Evolutionary conservation across 2,797 vertebrate species (phyloP).

Genomic region (Poeciliopsis paucimaculata): DNA sequence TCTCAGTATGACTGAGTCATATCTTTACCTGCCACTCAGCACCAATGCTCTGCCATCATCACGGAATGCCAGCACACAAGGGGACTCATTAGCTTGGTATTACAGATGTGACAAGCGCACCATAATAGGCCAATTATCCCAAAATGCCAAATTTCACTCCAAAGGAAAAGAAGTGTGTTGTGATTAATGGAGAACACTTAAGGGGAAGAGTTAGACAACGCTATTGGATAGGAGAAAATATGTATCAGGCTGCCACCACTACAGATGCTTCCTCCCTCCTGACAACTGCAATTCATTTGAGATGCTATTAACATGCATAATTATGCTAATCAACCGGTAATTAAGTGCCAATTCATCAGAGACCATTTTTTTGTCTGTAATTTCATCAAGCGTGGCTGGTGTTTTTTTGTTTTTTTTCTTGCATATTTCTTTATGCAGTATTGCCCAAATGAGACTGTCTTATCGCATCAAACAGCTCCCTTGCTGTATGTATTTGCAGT

Average conservation of each 20-base stretch:
- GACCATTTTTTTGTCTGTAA: constrained; percentile 96
- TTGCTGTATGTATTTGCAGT: constrained; percentile 54
- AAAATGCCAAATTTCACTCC: constrained; percentile 98
- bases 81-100: constrained; percentile 95
- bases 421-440: constrained; percentile 73
- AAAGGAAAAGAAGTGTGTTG: constrained; percentile 93
- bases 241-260: constrained; percentile 98
- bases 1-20: constrained; percentile 52
- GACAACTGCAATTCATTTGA: constrained; percentile 99
- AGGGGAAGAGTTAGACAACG: constrained; percentile 94
- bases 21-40: constrained; percentile 68
- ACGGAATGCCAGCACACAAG: constrained; percentile 86
- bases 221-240: constrained; percentile 99
- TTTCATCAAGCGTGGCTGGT: constrained; percentile 92
- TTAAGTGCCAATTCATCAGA: constrained; percentile 99
- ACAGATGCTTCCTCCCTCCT: constrained; percentile 99
- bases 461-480: constrained; percentile 47
- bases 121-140: constrained; percentile 95
- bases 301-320: constrained; percentile 99
- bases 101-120: constrained; percentile 93
- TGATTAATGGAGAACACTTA: constrained; percentile 99
- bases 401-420: constrained; percentile 82
- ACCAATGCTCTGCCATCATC: constrained; percentile 64
- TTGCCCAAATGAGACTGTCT: constrained; percentile 71
- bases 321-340: constrained; percentile 99